phyloP scores from a whole-genome alignment of 2,888 invertebrate genomes.

The Tortricodes alternella region DNA sequence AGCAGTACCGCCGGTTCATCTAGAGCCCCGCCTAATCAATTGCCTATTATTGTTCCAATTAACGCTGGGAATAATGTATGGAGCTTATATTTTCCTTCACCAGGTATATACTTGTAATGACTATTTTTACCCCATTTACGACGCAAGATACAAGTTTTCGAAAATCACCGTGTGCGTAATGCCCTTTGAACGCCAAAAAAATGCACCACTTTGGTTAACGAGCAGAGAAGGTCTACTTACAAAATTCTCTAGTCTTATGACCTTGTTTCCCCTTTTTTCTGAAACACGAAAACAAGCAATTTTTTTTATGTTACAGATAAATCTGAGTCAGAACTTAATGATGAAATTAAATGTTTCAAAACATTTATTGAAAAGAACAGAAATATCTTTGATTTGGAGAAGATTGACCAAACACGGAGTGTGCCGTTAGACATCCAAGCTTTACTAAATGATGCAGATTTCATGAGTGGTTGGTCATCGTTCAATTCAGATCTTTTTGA shows the following conservation, averaged over 20 bases:
- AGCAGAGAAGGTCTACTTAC: too few relatives aligned
- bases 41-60: constrained; percentile 60
- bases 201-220: too few relatives aligned
- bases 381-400: constrained; percentile 76
- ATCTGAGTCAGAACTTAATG: constrained; percentile 52
- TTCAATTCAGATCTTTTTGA: constrained; percentile 85
- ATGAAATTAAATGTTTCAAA: constrained; percentile 55
- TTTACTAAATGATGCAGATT: constrained; percentile 80
- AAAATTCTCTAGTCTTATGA: too few relatives aligned
- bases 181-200: too few relatives aligned
- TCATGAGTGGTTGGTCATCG: constrained; percentile 84
- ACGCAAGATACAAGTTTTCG: too few relatives aligned
- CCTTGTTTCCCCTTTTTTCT: too few relatives aligned
- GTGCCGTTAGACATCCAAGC: constrained; percentile 83
- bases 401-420: constrained; percentile 82
- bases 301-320: constrained; percentile 54
- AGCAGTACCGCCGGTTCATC: constrained; percentile 55
- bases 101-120: constrained; percentile 83
- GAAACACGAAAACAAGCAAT: too few relatives aligned
- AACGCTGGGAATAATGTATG: constrained; percentile 84
- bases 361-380: constrained; percentile 61
- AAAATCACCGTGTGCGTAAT: too few relatives aligned
- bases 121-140: too few relatives aligned
- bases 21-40: constrained; percentile 68
- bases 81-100: constrained; percentile 89